Conservation (phyloP, 2,113 vertebrate species). For the Oxygymnocypris stewartii region DNA sequence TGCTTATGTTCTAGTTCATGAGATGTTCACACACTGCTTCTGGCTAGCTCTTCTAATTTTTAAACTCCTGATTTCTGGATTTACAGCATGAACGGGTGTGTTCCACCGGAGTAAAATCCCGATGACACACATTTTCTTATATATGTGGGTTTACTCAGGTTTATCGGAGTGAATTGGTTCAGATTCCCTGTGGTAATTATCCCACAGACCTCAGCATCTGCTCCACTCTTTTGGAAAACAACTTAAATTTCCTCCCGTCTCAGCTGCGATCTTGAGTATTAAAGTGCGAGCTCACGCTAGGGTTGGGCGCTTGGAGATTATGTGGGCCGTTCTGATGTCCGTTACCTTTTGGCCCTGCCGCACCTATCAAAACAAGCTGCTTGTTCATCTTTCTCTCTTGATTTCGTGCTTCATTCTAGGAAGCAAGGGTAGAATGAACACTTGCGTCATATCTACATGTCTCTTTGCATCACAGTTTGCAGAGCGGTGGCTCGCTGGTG, state of each 20-base stretch:
- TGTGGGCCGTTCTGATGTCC: conserved; percentile 1
- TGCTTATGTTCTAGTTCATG: neutral
- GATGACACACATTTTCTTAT: neutral
- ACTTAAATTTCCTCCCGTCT: neutral
- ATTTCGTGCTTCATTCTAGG: neutral
- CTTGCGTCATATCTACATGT: conserved; percentile 49
- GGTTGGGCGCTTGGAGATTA: conserved; percentile 6
- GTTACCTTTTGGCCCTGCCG: neutral
- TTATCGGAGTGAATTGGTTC: neutral
- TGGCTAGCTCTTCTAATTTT: neutral
- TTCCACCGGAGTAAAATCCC: neutral
- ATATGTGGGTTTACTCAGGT: neutral
- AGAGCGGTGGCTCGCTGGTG: conserved; percentile 25
- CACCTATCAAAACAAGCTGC: conserved; percentile 2
- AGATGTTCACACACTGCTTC: neutral
- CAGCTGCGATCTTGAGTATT: neutral
- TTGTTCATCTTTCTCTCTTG: neutral
- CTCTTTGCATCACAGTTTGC: conserved; percentile 35
- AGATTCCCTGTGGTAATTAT: neutral
- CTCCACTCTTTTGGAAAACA: conserved; percentile 15
- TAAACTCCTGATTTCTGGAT: neutral
- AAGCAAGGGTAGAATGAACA: neutral
- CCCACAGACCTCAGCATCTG: conserved; percentile 2
- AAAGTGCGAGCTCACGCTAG: neutral
- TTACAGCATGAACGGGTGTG: neutral